A percentile compares a stretch with the other conserved stretches of the same genome.
Conservation (phyloP, 2,888 invertebrate genomes). For the Torymus auratus region DNA sequence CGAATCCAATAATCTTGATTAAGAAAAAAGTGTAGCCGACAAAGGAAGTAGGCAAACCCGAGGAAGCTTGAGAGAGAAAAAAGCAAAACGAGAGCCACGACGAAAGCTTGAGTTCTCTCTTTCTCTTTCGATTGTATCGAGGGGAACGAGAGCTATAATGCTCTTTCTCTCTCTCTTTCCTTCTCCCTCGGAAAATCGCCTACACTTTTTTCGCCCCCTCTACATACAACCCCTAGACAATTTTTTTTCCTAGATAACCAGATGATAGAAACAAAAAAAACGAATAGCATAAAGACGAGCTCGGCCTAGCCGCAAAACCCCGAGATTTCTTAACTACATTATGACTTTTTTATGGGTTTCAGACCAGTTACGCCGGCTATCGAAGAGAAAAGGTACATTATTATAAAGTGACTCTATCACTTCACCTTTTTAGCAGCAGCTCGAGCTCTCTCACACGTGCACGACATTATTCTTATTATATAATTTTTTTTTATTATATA, state of each 20-base stretch:
- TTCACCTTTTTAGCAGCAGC: constrained; percentile 48
- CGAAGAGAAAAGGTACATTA: constrained; percentile 67
- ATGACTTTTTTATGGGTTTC: constrained; percentile 63
- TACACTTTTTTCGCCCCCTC: background rate
- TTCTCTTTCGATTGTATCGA: constrained; percentile 36
- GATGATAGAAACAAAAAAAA: constrained; percentile 15
- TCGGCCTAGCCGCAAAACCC: background rate
- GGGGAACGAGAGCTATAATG: background rate
- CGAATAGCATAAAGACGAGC: background rate
- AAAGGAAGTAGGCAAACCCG: constrained; percentile 22
- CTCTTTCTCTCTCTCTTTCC: background rate
- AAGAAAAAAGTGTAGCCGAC: background rate
- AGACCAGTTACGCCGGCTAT: constrained; percentile 68
- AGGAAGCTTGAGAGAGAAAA: constrained; percentile 21
- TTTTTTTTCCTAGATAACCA: constrained; percentile 22
- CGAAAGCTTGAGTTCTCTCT: constrained; percentile 26
- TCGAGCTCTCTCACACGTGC: constrained; percentile 58
- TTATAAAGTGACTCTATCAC: constrained; percentile 41
- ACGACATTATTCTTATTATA: constrained; percentile 58
- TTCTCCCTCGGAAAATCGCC: background rate
- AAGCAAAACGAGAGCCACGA: constrained; percentile 5
- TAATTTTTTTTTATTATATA: constrained; percentile 30
- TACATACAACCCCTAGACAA: background rate
- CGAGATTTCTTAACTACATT: constrained; percentile 44
- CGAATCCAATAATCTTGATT: no score